These are phyloP conservation scores for Malurus melanocephalus DNA, from an alignment of 2,113 vertebrate species.

Conservation along the genomic window DNA sequence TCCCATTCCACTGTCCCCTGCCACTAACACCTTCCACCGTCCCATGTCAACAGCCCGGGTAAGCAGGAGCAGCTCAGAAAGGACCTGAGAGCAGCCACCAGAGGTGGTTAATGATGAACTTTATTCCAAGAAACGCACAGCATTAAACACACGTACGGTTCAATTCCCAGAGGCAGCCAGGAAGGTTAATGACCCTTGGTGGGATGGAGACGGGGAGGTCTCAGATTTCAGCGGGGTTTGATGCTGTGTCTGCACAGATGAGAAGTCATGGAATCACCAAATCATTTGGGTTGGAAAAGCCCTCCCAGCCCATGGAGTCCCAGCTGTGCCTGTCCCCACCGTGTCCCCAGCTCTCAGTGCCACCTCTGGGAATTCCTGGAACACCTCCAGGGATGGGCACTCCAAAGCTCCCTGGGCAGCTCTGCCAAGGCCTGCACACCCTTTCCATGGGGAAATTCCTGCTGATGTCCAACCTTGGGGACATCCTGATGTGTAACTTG, in stretches of 20 bases:
- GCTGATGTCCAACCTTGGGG: background rate
- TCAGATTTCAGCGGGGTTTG: background rate
- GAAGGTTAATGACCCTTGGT: background rate
- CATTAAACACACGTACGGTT: rapidly evolving
- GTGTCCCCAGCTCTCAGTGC: rapidly evolving
- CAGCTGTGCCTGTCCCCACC: background rate
- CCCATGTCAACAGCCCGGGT: background rate
- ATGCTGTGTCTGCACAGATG: background rate
- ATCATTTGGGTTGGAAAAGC: rapidly evolving
- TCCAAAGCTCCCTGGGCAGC: background rate
- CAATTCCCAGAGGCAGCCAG: background rate
- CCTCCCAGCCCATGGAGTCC: rapidly evolving
- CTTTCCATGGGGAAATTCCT: background rate
- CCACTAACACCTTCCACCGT: background rate
- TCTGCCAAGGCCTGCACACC: rapidly evolving
- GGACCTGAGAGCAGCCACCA: rapidly evolving
- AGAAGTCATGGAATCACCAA: background rate
- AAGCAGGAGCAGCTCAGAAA: background rate
- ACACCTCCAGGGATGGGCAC: background rate
- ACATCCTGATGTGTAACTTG: background rate
- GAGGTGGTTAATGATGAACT: slow-evolving; percentile 6
- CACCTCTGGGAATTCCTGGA: background rate
- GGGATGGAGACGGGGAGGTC: background rate
- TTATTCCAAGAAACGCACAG: background rate
- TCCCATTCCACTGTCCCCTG: background rate